Conservation (phyloP, 2,888 invertebrate species). For the Cantharis nigra region DNA sequence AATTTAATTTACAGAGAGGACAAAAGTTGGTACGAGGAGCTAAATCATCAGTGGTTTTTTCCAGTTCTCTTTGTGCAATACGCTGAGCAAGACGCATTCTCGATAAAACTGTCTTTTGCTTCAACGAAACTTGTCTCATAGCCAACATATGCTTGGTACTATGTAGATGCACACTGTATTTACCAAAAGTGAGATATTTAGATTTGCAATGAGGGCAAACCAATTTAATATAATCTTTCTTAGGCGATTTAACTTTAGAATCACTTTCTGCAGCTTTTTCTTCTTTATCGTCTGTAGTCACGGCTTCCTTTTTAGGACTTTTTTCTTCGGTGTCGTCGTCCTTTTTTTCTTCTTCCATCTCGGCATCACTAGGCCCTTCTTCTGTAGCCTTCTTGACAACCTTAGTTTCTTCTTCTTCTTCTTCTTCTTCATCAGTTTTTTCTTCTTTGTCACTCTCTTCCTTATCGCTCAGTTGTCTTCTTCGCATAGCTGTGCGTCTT, state of each 20-base stretch:
- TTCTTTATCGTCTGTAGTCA: constrained; percentile 61
- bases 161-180: constrained; percentile 75
- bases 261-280: constrained; percentile 57
- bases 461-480: constrained; percentile 33
- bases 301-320: constrained; percentile 54
- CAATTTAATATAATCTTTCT: constrained; percentile 67
- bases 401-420: constrained; percentile 47
- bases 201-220: constrained; percentile 79
- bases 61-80: constrained; percentile 77
- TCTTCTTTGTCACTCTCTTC: constrained; percentile 53
- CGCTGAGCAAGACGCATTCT: constrained; percentile 82
- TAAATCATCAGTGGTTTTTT: constrained; percentile 69
- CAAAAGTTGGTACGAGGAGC: constrained; percentile 54
- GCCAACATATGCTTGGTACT: constrained; percentile 73
- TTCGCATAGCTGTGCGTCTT: constrained; percentile 33
- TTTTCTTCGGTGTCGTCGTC: constrained; percentile 48
- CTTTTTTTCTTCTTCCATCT: constrained; percentile 47
- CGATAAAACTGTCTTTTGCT: constrained; percentile 73
- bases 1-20: constrained; percentile 55
- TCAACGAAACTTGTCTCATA: constrained; percentile 74
- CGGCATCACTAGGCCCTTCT: constrained; percentile 8
- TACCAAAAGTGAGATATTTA: constrained; percentile 74
- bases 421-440: constrained; percentile 45
- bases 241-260: constrained; percentile 45
- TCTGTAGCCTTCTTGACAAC: constrained; percentile 39